Evolutionary conservation across 2,797 vertebrate genomes (phyloP).

Genomic region (Schizopygopsis malacanthus): DNA sequence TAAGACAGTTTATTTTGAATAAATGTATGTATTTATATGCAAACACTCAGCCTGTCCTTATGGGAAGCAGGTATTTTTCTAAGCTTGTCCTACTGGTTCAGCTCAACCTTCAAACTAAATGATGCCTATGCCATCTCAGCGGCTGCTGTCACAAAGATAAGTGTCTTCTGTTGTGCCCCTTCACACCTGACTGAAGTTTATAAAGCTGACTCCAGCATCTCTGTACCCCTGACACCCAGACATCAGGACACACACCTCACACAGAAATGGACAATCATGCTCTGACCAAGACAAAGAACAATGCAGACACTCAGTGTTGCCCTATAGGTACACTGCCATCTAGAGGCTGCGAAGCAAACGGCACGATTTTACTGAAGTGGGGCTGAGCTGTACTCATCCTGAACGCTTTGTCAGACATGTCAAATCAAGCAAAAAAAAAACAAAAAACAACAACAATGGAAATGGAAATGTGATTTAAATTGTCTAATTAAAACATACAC

Average conservation of each 20-base stretch:
- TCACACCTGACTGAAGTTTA: slow-evolving; percentile 35
- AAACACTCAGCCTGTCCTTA: neutral
- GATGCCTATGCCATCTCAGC: neutral
- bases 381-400: neutral
- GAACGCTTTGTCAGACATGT: neutral
- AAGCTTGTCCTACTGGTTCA: neutral
- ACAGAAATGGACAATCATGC: slow-evolving; percentile 29
- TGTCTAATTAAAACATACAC: neutral
- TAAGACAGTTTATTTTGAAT: neutral
- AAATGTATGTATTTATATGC: neutral
- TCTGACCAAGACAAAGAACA: slow-evolving; percentile 48
- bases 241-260: slow-evolving; percentile 33
- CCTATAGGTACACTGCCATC: slow-evolving; percentile 61
- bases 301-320: neutral
- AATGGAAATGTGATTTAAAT: neutral
- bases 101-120: slow-evolving; percentile 27
- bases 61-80: neutral
- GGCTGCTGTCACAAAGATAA: slow-evolving; percentile 12
- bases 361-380: neutral
- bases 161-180: neutral
- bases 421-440: neutral
- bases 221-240: slow-evolving; percentile 20
- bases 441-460: too few species aligned
- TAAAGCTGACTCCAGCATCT: slow-evolving; percentile 46
- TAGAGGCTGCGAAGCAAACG: slow-evolving; percentile 44